A percentile compares a stretch with the other conserved stretches of the same genome.
These are phyloP conservation scores for Dendrocincla fuliginosa DNA, from an alignment of 2,797 vertebrate species.

Conservation along the genomic window DNA sequence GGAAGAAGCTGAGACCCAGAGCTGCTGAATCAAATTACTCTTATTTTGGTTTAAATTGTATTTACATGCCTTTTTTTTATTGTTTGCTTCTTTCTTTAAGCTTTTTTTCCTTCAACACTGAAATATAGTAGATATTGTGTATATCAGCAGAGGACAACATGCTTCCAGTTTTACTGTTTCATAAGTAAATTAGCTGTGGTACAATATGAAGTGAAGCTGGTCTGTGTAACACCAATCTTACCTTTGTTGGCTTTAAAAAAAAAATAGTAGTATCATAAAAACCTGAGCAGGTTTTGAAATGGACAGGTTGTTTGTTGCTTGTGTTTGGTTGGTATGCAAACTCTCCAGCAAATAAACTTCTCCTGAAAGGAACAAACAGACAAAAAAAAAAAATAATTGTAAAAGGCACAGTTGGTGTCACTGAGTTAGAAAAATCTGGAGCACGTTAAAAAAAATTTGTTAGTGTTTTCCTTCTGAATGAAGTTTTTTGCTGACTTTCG, in stretches of 20 bases:
- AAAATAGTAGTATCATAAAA: neutral
- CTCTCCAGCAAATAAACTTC: neutral
- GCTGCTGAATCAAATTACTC: neutral
- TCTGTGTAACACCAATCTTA: neutral
- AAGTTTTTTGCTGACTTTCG: slow-evolving; percentile 35
- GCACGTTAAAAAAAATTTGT: neutral
- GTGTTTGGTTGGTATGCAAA: neutral
- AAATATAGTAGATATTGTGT: neutral
- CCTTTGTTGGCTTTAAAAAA: neutral
- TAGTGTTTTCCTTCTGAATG: slow-evolving; percentile 57
- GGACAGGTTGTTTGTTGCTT: neutral
- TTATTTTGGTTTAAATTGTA: neutral
- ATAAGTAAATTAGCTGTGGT: neutral
- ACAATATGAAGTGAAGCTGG: neutral
- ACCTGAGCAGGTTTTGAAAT: neutral
- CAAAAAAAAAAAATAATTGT: neutral
- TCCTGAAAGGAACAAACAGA: neutral
- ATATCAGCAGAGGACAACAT: neutral
- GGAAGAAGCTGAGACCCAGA: neutral
- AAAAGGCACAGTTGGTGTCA: neutral
- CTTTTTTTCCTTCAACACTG: neutral
- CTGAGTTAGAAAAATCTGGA: slow-evolving; percentile 37
- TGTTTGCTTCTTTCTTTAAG: neutral
- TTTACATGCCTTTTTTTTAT: neutral
- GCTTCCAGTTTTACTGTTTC: neutral